phyloP scores from a whole-genome alignment of 2,113 vertebrate species.

The Mus musculus region DNA sequence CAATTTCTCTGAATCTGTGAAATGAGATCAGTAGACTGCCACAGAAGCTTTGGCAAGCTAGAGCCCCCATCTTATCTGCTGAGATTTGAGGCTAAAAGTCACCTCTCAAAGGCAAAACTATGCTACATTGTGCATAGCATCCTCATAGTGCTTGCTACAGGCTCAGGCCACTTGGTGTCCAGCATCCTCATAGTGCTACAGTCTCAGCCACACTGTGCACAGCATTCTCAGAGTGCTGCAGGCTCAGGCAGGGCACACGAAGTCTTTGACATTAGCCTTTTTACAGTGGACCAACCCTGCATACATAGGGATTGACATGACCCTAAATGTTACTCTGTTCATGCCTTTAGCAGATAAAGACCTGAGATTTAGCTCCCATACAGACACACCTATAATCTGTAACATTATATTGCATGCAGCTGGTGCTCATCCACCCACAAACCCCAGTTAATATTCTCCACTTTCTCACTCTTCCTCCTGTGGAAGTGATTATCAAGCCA shows the following conservation, averaged over 20 bases:
- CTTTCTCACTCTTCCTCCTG: neutral
- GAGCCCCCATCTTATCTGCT: neutral
- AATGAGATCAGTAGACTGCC: neutral
- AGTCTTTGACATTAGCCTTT: neutral
- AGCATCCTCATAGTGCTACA: neutral
- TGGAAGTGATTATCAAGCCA: neutral
- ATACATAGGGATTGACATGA: neutral
- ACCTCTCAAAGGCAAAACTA: too few species aligned
- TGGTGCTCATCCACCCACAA: too few species aligned
- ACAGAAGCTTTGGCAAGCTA: neutral
- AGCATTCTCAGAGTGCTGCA: fast-evolving
- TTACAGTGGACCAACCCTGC: neutral
- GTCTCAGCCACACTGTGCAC: fast-evolving
- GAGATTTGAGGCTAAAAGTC: neutral
- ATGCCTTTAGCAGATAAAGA: neutral
- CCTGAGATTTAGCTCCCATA: neutral
- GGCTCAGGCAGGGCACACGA: neutral
- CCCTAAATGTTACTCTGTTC: neutral
- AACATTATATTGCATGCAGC: neutral
- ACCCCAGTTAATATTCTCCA: neutral
- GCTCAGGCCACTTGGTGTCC: neutral
- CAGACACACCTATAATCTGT: neutral
- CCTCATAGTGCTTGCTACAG: too few species aligned
- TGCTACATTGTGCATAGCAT: neutral
- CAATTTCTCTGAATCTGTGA: neutral